phyloP scores from a whole-genome alignment of 2,888 invertebrate genomes.

The Polyploca ridens region DNA sequence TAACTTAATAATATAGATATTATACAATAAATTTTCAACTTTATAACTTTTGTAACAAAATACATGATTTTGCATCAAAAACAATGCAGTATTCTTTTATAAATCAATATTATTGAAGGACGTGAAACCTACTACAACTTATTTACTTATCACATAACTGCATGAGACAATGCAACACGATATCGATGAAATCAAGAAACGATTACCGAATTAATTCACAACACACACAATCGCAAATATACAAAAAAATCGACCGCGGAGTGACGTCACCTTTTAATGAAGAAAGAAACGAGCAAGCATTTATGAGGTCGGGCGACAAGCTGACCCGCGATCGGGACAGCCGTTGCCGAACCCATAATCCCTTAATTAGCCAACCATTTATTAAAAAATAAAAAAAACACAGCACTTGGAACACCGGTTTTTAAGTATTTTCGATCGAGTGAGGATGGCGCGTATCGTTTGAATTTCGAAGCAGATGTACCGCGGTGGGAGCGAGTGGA shows the following conservation, averaged over 20 bases:
- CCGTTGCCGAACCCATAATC: constrained; percentile 71
- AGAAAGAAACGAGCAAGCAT: constrained; percentile 68
- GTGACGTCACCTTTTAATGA: constrained; percentile 81
- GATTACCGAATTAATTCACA: constrained; percentile 31
- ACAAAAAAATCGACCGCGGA: constrained; percentile 61
- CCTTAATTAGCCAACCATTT: constrained; percentile 69
- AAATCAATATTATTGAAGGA: constrained; percentile 64
- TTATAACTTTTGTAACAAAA: neutral
- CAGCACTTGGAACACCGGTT: constrained; percentile 52
- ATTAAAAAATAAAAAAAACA: constrained; percentile 43
- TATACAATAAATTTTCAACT: neutral
- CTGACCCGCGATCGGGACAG: constrained; percentile 61
- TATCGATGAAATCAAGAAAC: constrained; percentile 22
- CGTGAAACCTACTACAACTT: constrained; percentile 42
- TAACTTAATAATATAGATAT: neutral
- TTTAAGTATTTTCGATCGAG: constrained; percentile 29
- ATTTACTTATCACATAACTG: constrained; percentile 27
- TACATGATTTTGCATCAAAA: constrained; percentile 22
- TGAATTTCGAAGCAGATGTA: constrained; percentile 39
- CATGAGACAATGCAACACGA: constrained; percentile 71
- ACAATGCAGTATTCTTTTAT: constrained; percentile 47
- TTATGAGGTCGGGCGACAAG: constrained; percentile 67
- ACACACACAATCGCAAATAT: constrained; percentile 40
- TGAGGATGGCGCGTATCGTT: constrained; percentile 40
- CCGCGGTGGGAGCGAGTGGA: constrained; percentile 30